Base-by-base conservation (phyloP, 1,140 invertebrate species). In the Drosophila hydei region DNA sequence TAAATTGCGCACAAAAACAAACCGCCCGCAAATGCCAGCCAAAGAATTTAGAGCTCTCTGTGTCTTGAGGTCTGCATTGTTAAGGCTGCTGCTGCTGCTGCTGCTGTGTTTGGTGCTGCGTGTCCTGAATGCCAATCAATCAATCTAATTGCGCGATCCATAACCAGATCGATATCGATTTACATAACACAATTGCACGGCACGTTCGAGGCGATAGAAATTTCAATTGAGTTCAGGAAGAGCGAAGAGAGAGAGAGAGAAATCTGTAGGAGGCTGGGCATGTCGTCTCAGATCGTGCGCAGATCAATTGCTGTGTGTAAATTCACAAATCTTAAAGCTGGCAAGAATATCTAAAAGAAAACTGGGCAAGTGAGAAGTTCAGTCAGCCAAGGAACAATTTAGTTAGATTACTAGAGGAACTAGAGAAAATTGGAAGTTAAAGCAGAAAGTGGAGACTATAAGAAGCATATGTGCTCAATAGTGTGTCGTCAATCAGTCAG, bases 1-100 rank as follows among this genome's bases (percentile, higher is more conserved):
- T 76, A 84, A 84, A 84, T 84, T 84, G 79, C 79, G 79, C 72
- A 83, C 71, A 84, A 78, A 81, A 84, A 84, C 79, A 84, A 84
- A 84, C 79, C 79, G 79, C 79, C 79, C 79, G 79, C 79, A 80
- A 80, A 80, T 52, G 27, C 51, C 33, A 62, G 25, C 19, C 52
- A 33, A 33, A 33, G 30, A 33, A 33, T 33, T 33, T 11, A 36
- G 11, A 23, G 21, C 12, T 19, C 47, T 16, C 7, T 19, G 19
- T 5, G 21, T 18, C 14, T 16, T 9, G 38, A 42, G 55, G 23
- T n/a, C 33, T 55, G 38, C 33, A 16, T 43, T 18, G 12, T 33
- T 50, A 4, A 12, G 6, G 40, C 14, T 52, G 21, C 36, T 33
- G 48, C 25, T 48, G 23, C 48, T 60, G 55, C 72, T 72, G 55